Conservation (phyloP, 2,113 vertebrate genomes). For the Ceratotherium simum region DNA sequence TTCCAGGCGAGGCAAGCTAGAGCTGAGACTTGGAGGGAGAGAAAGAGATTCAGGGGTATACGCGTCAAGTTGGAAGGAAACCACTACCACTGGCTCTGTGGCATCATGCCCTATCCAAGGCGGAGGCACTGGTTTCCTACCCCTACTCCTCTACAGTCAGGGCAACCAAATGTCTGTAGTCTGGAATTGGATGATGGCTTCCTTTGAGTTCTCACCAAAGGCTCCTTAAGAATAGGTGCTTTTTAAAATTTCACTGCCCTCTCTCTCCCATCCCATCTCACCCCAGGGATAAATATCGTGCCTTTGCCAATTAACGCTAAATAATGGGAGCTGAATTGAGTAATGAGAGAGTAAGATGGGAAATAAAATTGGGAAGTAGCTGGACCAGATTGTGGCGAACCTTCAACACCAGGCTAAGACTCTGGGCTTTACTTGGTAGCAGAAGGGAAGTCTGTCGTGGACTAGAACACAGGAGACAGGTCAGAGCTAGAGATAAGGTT, state of each 20-base stretch:
- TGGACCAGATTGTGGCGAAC: background rate
- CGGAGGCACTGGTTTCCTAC: background rate
- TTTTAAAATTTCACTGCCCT: background rate
- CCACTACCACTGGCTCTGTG: background rate
- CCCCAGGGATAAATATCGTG: background rate
- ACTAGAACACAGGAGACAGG: background rate
- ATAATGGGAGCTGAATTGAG: background rate
- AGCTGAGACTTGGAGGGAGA: background rate
- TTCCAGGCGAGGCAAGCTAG: background rate
- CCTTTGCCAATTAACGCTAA: background rate
- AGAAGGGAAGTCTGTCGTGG: background rate
- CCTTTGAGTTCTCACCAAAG: constrained; percentile 10
- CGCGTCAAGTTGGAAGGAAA: background rate
- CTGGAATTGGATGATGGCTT: constrained; percentile 5
- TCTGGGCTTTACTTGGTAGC: background rate
- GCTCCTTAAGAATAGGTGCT: background rate
- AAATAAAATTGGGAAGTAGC: constrained; percentile 24
- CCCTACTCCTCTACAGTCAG: background rate
- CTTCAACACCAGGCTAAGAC: background rate
- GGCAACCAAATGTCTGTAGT: background rate
- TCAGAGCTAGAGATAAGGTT: background rate
- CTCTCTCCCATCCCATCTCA: background rate
- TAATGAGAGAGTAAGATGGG: background rate
- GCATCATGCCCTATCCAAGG: background rate
- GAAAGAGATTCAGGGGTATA: background rate